Conservation (phyloP, 2,113 vertebrate genomes). For the Suricata suricatta region DNA sequence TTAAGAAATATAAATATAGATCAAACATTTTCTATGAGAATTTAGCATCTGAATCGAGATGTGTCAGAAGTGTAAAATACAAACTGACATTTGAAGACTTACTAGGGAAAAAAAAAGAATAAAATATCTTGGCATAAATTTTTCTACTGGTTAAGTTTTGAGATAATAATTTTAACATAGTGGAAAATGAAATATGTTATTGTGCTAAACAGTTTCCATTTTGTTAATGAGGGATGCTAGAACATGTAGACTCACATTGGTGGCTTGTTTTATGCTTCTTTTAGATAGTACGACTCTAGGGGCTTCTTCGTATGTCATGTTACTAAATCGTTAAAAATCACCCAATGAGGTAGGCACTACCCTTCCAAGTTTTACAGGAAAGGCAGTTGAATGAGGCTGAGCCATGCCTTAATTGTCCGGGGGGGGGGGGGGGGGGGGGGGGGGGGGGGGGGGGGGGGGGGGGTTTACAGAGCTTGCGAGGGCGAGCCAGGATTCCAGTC, state of each 20-base stretch:
- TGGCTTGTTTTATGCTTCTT: neutral
- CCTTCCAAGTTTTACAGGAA: neutral
- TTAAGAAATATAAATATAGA: constrained; percentile 42
- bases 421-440: too few species aligned
- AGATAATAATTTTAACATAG: constrained; percentile 50
- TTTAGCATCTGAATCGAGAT: constrained; percentile 1
- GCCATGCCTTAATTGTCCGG: neutral
- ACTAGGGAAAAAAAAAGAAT: constrained; percentile 1
- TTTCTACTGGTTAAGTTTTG: constrained; percentile 37
- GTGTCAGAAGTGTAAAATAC: neutral
- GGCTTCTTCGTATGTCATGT: neutral
- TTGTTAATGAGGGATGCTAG: constrained; percentile 13
- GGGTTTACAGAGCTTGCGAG: neutral
- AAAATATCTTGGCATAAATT: constrained; percentile 6
- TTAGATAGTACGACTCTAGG: neutral
- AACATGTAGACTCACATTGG: neutral
- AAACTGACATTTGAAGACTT: constrained; percentile 32
- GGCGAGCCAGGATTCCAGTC: neutral
- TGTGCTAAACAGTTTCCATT: constrained; percentile 5
- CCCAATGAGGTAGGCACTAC: neutral
- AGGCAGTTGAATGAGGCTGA: neutral
- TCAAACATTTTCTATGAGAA: constrained; percentile 31
- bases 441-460: too few species aligned
- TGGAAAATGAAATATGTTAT: constrained; percentile 2
- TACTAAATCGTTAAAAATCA: neutral